These are phyloP conservation scores for Coleophora flavipennella DNA, from an alignment of 2,888 invertebrate species.

Conservation along the genomic window DNA sequence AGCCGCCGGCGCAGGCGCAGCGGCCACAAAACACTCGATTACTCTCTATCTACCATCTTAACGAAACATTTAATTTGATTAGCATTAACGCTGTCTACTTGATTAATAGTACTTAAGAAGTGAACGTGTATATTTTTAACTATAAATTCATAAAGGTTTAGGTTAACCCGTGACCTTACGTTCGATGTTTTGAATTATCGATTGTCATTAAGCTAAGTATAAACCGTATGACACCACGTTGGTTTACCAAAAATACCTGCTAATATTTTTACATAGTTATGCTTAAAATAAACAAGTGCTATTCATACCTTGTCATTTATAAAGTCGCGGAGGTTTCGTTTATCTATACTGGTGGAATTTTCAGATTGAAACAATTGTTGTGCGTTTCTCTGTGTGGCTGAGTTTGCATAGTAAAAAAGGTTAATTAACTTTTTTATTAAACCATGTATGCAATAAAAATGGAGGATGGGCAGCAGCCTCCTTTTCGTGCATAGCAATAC, in stretches of 20 bases:
- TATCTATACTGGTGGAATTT: too few species aligned
- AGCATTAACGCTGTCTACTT: constrained; percentile 28
- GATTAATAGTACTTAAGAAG: constrained; percentile 33
- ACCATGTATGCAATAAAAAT: too few species aligned
- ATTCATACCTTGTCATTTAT: too few species aligned
- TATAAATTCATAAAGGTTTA: constrained; percentile 34
- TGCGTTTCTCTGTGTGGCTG: too few species aligned
- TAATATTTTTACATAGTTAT: too few species aligned
- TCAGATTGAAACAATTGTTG: too few species aligned
- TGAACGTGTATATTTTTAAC: constrained; percentile 19
- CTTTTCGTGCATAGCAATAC: too few species aligned
- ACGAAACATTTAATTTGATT: constrained; percentile 50
- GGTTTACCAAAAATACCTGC: constrained; percentile 1
- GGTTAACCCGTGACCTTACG: constrained; percentile 41
- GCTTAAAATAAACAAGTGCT: too few species aligned
- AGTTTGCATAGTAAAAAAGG: too few species aligned
- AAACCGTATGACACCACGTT: constrained; percentile 14
- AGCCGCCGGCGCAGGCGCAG: constrained; percentile 13
- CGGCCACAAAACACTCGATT: constrained; percentile 13
- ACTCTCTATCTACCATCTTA: constrained; percentile 33
- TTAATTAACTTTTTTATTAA: too few species aligned
- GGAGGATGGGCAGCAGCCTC: too few species aligned
- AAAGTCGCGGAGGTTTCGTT: too few species aligned
- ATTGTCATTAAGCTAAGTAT: constrained; percentile 18
- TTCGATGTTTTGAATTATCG: constrained; percentile 30